Evolutionary conservation across 2,797 vertebrate genomes (phyloP), one percentile per base, ranked within the genome.

Genomic region (Vireo griseus): DNA sequence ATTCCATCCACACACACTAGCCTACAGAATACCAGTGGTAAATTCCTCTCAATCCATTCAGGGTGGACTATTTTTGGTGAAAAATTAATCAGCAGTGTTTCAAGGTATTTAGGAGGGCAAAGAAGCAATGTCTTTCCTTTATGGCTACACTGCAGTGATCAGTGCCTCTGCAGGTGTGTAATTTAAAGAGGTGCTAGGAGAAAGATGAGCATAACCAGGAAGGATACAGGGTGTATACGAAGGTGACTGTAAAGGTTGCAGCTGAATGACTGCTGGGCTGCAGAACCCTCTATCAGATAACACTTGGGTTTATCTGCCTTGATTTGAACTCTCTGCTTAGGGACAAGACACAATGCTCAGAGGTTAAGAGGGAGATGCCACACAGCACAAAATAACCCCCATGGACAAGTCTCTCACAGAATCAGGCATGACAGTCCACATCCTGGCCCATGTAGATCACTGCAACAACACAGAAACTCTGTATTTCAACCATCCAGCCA

Each of bases 81-180:
- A 88, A 96, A 94, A 90, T 86, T 91, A 88, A 92, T 96, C 91
- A 73, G 20, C 0, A 0, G 45, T 16, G 44, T 91, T 91, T 94
- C 95, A 96, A 94, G 90, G 94, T 94, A 95, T 88, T 94, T 73
- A 94, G 87, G 95, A 94, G 95, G 95, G 92, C 92, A 95, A 96
- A 95, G 94, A 88, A 90, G 91, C 92, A 94, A 94, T 95, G 92
- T 94, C 91, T 96, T 94, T 94, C 87, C 89, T 96, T 97, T 94
- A 96, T 95, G 89, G 91, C 79, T 94, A 84, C 72, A 95, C 51
- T 94, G 91, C 85, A 91, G 91, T 63, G 92, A 91, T 97, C 94
- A 91, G 95, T 91, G 81, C 75, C 79, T 94, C 89, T 92, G 92
- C 92, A 96, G 92, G 92, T 95, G 82, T 84, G 91, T 91, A 94